Base-by-base conservation (phyloP, 2,113 vertebrate genomes). In the Hypanus sabinus region DNA sequence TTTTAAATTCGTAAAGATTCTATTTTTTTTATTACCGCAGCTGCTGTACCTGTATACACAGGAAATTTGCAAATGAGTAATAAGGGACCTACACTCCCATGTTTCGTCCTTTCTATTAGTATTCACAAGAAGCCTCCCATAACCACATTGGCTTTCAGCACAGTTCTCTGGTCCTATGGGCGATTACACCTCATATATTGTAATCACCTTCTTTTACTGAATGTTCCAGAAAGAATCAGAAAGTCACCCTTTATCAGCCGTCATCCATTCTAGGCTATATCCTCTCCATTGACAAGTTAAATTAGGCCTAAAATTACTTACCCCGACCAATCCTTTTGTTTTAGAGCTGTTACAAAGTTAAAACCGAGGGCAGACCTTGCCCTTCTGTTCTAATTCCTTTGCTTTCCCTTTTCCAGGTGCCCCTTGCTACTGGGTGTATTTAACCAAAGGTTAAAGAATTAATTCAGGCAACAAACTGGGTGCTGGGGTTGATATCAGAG, bases 201-300 rank as follows among this genome's bases (percentile, higher is more conserved):
- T 93, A 93, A 93, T 93, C 91, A 93, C 91, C 91, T 93, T 93
- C 46, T 93, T 73, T 73, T 93, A 93, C 91, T 73, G 68, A 93
- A 93, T 33, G 68, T 27, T 93, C 68, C 36, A 73, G 36, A 57
- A 93, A 93, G 62, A 73, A 93, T 9, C 68, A 71, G 68, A 93
- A 93, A 55, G 70, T 93, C 91, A 93, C 70, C 91, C 38, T 93
- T 73, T 93, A 75, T 70, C 71, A 73, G 91, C 91, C 33, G 12
- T 93, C 38, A 75, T 93, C 65, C 90, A 65, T 38, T 46, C 33
- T 92, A 46, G 90, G 20, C 71, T 92, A 92, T 92, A 71, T 92
- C 36, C 65, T 46, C 65, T 73, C 27, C 27, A 30, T 55, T 38
- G 38, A 36, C 70, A 55, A 14, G 36, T 55, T 73, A 71, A 73